A percentile compares a stretch with the other conserved stretches of the same genome.
These are phyloP conservation scores for Phrixothrix hirtus DNA, from an alignment of 2,888 invertebrate species.

Conservation along the genomic window DNA sequence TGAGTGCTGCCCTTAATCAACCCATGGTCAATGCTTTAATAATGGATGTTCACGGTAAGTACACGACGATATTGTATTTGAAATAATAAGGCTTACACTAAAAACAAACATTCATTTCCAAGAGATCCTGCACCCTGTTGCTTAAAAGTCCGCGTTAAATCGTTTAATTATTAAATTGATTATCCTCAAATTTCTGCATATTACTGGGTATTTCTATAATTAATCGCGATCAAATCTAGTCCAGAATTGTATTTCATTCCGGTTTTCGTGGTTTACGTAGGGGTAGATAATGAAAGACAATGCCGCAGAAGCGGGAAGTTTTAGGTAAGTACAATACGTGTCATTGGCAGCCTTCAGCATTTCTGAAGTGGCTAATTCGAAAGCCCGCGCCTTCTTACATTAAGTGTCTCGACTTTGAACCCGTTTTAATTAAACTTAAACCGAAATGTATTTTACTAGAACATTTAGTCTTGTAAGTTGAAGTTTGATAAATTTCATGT, in stretches of 20 bases:
- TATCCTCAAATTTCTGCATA: conserved; percentile 15
- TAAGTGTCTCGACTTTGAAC: conserved; percentile 27
- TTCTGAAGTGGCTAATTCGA: conserved; percentile 26
- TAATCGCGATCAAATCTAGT: conserved; percentile 18
- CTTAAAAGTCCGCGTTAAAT: too few species aligned
- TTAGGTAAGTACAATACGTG: conserved; percentile 27
- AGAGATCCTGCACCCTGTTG: too few species aligned
- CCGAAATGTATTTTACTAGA: conserved; percentile 17
- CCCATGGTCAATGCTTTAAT: conserved; percentile 65
- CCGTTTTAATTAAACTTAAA: conserved; percentile 29
- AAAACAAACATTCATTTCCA: too few species aligned
- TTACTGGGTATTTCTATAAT: conserved; percentile 10
- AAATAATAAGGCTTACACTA: too few species aligned
- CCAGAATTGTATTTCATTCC: conserved; percentile 13
- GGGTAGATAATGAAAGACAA: conserved; percentile 17
- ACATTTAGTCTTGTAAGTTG: conserved; percentile 7
- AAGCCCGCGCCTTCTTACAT: conserved; percentile 20
- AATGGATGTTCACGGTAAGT: conserved; percentile 77
- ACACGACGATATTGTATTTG: too few species aligned
- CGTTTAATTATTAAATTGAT: conserved; percentile 17
- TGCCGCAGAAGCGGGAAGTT: conserved; percentile 13
- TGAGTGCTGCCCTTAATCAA: conserved; percentile 68
- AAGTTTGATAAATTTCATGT: neutral
- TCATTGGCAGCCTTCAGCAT: conserved; percentile 25
- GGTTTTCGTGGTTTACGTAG: conserved; percentile 9